Evolutionary conservation across 2,113 vertebrate genomes (phyloP).

Genomic region (Gambusia affinis): DNA sequence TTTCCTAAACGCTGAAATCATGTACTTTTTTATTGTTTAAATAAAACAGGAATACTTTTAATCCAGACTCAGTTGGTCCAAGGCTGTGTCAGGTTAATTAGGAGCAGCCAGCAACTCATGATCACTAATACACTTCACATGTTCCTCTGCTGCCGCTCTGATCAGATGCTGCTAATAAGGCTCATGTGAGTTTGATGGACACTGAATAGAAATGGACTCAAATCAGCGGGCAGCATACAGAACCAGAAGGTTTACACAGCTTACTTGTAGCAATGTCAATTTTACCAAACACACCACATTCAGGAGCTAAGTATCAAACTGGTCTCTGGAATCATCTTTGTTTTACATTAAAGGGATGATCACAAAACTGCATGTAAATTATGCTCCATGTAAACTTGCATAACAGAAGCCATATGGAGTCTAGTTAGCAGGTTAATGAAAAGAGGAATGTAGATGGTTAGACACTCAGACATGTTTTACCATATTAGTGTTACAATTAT

Average conservation of each 20-base stretch:
- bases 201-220: neutral
- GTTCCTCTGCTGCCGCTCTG: slow-evolving; percentile 30
- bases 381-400: neutral
- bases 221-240: neutral
- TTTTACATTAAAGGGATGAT: neutral
- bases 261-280: neutral
- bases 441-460: slow-evolving; percentile 40
- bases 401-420: slow-evolving; percentile 41
- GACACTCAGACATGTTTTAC: neutral
- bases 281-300: neutral
- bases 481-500: neutral
- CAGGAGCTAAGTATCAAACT: neutral
- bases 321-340: neutral
- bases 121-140: slow-evolving; percentile 56
- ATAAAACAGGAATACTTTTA: neutral
- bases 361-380: neutral
- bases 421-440: slow-evolving; percentile 47
- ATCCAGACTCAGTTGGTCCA: neutral
- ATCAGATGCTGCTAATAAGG: slow-evolving; percentile 54
- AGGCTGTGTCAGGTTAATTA: slow-evolving; percentile 15
- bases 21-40: neutral
- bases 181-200: slow-evolving; percentile 47
- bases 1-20: neutral
- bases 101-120: slow-evolving; percentile 53
- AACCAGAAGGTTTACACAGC: neutral